Base-by-base conservation (phyloP, 1,140 invertebrate species). In the Diorhabda sublineata region DNA sequence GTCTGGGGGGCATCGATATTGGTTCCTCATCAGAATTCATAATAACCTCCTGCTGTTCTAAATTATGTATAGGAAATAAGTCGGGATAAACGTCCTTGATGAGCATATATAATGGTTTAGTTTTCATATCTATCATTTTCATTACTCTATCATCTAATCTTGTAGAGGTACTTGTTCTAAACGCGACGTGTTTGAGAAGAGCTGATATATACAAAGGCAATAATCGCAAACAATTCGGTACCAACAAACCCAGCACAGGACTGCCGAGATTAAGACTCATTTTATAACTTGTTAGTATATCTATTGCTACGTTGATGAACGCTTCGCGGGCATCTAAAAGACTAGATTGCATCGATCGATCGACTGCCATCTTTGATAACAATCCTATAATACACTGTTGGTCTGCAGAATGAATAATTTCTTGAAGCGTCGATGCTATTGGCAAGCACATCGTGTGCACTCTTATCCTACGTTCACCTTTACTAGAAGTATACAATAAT, bases 401-500 rank as follows among this genome's bases (percentile, higher is more conserved):
- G 83, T 99, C 97, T n/a, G 97, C 97, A 7, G 91, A 87, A 77
- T 93, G 88, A 75, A 98, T 86, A 9, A 99, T 86, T 75, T 98
- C 96, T 3, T 88, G 85, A 57, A 98, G 78, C 75, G 89, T 95
- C 42, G 87, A 87, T 0, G 91, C 91, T 4, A 98, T 90, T 11
- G 98, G 98, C 68, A 99, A 79, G 82, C 96, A 97, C 41, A 99
- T 79, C 0, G 97, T 99, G 81, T 99, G 98, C 3, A 99, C 98
- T 71, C 98, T 87, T 77, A 99, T 99, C 71, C 97, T 86, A 70
- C 98, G 86, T 84, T 99, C 98, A 56, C 95, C 97, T 90, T 96
- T 97, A 82, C 94, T 97, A 42, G 96, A 98, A 2, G 98, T 99
- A 77, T 99, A 99, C 0, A 99, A 85, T 57, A 99, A 81, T 9